A percentile compares a stretch with the other conserved stretches of the same genome.
These are phyloP conservation scores for Camponotus pennsylvanicus DNA, from an alignment of 1,140 invertebrate genomes.

Conservation along the genomic window DNA sequence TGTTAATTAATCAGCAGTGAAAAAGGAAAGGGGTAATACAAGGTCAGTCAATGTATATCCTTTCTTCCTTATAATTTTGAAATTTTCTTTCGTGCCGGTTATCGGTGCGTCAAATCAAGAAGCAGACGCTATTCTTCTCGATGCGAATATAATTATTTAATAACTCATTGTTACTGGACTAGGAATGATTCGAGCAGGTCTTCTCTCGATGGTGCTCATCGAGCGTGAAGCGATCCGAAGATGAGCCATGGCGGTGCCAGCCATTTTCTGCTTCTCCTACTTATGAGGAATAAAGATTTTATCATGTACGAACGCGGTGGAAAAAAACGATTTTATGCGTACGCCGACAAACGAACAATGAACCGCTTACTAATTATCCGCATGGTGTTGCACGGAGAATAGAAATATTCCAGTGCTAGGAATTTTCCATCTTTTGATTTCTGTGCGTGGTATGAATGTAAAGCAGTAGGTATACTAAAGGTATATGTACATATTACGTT, in stretches of 20 bases:
- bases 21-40: constrained; percentile 12
- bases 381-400: constrained; percentile 48
- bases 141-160: constrained; percentile 76
- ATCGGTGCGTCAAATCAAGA: constrained; percentile 66
- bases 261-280: constrained; percentile 52
- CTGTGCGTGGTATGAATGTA: background rate
- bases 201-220: constrained; percentile 62
- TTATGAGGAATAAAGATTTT: constrained; percentile 56
- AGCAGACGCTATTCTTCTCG: constrained; percentile 61
- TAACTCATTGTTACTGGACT: constrained; percentile 67
- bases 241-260: constrained; percentile 64
- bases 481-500: background rate
- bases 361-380: constrained; percentile 57
- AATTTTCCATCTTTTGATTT: constrained; percentile 33
- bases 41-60: background rate
- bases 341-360: constrained; percentile 48
- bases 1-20: background rate
- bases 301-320: constrained; percentile 19
- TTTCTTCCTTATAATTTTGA: constrained; percentile 11
- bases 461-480: background rate
- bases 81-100: constrained; percentile 24
- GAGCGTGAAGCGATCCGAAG: constrained; percentile 69
- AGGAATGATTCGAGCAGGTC: constrained; percentile 60
- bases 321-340: constrained; percentile 42
- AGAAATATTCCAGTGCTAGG: constrained; percentile 40